Evolutionary conservation across 92 coral and sea anemone genomes (phyloP).

Genomic region (Heliopora coerulea): DNA sequence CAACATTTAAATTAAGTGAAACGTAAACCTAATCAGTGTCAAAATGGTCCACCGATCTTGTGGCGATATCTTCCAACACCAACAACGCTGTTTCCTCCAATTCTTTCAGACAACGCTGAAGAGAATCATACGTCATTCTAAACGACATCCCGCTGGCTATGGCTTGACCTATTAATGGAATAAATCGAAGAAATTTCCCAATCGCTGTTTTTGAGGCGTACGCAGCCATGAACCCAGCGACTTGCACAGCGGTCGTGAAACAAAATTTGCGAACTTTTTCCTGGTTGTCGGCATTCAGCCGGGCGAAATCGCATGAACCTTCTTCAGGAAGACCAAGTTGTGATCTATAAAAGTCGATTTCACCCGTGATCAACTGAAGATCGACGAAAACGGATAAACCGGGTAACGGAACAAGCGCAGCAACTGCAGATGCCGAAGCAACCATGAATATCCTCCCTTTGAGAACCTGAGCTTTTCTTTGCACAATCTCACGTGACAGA

Average conservation of each 20-base stretch:
- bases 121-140: constrained; percentile 36
- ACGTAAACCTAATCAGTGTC: background rate
- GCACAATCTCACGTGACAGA: constrained; percentile 29
- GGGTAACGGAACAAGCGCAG: constrained; percentile 50
- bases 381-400: constrained; percentile 48
- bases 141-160: constrained; percentile 49
- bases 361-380: constrained; percentile 23
- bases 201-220: constrained; percentile 33
- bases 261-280: constrained; percentile 38
- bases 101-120: constrained; percentile 31
- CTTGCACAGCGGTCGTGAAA: constrained; percentile 31
- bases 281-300: constrained; percentile 29
- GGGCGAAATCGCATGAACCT: constrained; percentile 30
- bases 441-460: constrained; percentile 50
- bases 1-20: too few species aligned
- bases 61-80: constrained; percentile 18
- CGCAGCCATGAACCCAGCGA: constrained; percentile 9
- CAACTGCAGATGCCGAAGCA: constrained; percentile 43
- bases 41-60: constrained; percentile 15
- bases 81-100: constrained; percentile 43
- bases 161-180: constrained; percentile 44
- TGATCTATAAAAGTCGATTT: constrained; percentile 43
- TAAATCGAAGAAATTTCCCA: constrained; percentile 43
- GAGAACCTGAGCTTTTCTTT: constrained; percentile 48
- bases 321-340: constrained; percentile 56